Conservation (phyloP, 2,113 vertebrate genomes). For the Pungitius pungitius region DNA sequence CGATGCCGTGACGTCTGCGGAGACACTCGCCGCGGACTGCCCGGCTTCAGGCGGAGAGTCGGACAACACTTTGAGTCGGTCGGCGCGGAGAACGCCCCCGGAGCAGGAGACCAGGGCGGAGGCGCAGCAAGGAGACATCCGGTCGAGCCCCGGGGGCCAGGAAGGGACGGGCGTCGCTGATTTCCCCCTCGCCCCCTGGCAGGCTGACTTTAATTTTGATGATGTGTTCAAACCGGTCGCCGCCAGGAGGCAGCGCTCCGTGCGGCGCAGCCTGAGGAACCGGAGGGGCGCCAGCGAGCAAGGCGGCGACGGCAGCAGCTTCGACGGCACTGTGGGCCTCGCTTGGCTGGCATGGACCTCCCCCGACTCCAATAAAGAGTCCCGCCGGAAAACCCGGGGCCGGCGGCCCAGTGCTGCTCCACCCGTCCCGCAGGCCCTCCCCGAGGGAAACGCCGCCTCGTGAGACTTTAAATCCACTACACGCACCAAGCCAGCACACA, state of each 20-base stretch:
- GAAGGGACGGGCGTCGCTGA: neutral
- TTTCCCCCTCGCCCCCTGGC: constrained; percentile 63
- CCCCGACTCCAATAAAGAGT: constrained; percentile 48
- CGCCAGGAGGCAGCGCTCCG: constrained; percentile 67
- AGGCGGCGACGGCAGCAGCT: neutral
- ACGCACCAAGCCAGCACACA: neutral
- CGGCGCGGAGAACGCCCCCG: neutral
- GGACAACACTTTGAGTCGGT: neutral
- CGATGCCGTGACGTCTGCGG: neutral
- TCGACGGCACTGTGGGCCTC: constrained; percentile 51
- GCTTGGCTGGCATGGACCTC: constrained; percentile 76
- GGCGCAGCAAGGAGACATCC: neutral
- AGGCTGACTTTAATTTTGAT: constrained; percentile 76
- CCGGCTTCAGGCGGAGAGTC: neutral
- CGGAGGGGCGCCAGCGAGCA: constrained; percentile 23
- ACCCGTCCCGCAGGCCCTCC: neutral
- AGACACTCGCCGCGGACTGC: neutral
- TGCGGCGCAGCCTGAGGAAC: constrained; percentile 82
- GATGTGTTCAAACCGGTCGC: constrained; percentile 74
- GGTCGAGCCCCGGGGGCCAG: constrained; percentile 6
- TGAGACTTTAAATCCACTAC: constrained; percentile 10
- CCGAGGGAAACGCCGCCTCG: constrained; percentile 18
- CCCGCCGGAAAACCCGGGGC: constrained; percentile 51
- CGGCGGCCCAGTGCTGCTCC: constrained; percentile 28
- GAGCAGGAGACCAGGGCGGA: constrained; percentile 7